Conservation (phyloP, 1,140 invertebrate species). For the Lordiphosa clarofinis region DNA sequence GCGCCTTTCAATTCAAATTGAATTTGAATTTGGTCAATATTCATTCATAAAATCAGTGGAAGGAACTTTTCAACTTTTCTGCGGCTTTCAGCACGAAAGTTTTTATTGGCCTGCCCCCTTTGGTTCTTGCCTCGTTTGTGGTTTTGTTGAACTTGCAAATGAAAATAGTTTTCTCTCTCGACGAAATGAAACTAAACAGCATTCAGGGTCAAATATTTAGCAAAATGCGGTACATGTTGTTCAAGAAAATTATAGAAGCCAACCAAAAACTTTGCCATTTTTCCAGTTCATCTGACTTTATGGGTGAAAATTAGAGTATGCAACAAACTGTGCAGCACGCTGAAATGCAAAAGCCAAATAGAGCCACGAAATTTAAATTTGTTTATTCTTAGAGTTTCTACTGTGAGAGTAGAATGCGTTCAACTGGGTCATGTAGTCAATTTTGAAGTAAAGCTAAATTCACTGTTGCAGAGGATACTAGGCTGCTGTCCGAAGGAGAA, state of each 20-base stretch:
- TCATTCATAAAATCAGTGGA: conserved; percentile 60
- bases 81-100: conserved; percentile 65
- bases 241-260: conserved; percentile 43
- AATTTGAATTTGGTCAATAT: conserved; percentile 71
- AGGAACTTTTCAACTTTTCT: conserved; percentile 66
- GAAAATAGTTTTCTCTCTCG: conserved; percentile 64
- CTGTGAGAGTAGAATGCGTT: not conserved
- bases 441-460: conserved; percentile 4
- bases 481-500: too few relatives aligned
- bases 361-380: conserved; percentile 14
- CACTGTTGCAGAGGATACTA: not conserved
- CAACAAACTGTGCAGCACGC: conserved; percentile 14
- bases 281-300: conserved; percentile 47
- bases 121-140: conserved; percentile 35
- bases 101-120: conserved; percentile 44
- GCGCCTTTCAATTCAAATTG: conserved; percentile 56
- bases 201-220: conserved; percentile 47
- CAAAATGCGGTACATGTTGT: conserved; percentile 27
- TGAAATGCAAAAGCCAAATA: conserved; percentile 3
- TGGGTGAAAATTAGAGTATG: conserved; percentile 11
- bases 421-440: conserved; percentile 5
- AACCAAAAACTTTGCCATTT: conserved; percentile 32
- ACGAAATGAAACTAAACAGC: conserved; percentile 28
- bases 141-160: conserved; percentile 69
- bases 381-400: not conserved